phyloP scores from a whole-genome alignment of 2,888 invertebrate species.

The Tetragonula carbonaria region DNA sequence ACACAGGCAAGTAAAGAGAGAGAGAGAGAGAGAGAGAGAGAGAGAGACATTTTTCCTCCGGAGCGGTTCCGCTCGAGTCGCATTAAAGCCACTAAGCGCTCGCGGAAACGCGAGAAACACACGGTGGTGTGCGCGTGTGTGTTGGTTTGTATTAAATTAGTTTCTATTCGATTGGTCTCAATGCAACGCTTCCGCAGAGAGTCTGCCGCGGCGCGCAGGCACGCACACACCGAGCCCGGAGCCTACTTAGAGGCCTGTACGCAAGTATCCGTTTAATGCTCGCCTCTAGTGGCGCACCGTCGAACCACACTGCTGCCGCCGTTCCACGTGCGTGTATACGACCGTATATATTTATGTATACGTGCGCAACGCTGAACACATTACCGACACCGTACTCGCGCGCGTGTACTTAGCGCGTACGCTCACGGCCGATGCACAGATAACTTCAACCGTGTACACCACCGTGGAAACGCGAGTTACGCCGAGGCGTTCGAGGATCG shows the following conservation, averaged over 20 bases:
- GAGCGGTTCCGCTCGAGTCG: constrained; percentile 20
- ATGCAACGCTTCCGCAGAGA: constrained; percentile 71
- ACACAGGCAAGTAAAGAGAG: background rate
- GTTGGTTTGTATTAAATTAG: constrained; percentile 63
- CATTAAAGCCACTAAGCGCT: constrained; percentile 28
- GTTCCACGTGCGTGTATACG: constrained; percentile 37
- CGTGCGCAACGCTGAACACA: constrained; percentile 56
- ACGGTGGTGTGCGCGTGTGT: constrained; percentile 26
- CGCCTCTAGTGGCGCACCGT: constrained; percentile 61
- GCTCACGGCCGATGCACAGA: constrained; percentile 77
- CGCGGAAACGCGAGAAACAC: constrained; percentile 41
- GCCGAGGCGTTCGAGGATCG: constrained; percentile 72
- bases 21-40: too few relatives aligned
- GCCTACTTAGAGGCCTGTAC: constrained; percentile 69
- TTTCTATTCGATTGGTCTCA: constrained; percentile 72
- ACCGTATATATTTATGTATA: constrained; percentile 6
- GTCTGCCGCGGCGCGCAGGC: constrained; percentile 51
- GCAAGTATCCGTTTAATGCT: constrained; percentile 73
- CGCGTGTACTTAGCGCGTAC: constrained; percentile 70
- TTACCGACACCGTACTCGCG: constrained; percentile 64
- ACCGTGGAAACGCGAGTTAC: constrained; percentile 66
- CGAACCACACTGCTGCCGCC: constrained; percentile 38
- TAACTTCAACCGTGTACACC: constrained; percentile 68
- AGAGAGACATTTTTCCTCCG: background rate
- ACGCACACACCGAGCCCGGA: constrained; percentile 55